Evolutionary conservation across 1,140 invertebrate genomes (phyloP), one percentile per base, ranked within the genome.

Genomic region (Heterodera schachtii): DNA sequence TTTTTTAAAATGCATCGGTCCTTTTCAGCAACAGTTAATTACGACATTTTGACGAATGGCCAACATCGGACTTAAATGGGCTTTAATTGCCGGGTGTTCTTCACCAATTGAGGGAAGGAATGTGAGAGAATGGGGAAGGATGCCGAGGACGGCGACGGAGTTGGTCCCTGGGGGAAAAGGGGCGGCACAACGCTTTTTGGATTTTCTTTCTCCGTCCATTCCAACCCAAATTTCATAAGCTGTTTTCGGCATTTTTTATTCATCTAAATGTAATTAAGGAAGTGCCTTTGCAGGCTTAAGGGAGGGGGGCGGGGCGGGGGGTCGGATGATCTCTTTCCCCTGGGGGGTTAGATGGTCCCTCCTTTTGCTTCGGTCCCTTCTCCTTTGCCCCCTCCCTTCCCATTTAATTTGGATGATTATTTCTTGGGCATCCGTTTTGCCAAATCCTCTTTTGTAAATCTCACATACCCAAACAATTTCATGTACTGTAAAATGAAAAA

Each of bases 201-300:
- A 11, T 74, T 57, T 8, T 21, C 44, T 76, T 57, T 46, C 73
- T 75, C 60, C 46, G 73, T 46, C 46, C 16, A 44, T 13, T 21
- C 41, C 3, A 31, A 49, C 49, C 13, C 73, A 47, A 74, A 74
- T 44, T 74, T n/a, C 47, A 41, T 74, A 74, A 49, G 21, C 60
- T 13, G 4, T 52, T 75, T 47, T 49, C 43, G 6, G 43, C 66
- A 64, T 19, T 75, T 13, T 11, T 11, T 31, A 44, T 43, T 19
- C 21, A 41, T 16, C 52, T 19, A 76, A 57, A 57, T 64, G 19
- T 76, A 76, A 76, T 76, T 76, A 43, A 57, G 66, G 43, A 16
- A 76, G 19, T 52, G 57, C 49, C 74, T 8, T 8, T 6, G 49
- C 49, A 52, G 11, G 11, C 6, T 8, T 52, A 52, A 52, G 6